These are phyloP conservation scores for Brachionus plicatilis DNA, from an alignment of 1,140 invertebrate genomes.

Conservation along the genomic window DNA sequence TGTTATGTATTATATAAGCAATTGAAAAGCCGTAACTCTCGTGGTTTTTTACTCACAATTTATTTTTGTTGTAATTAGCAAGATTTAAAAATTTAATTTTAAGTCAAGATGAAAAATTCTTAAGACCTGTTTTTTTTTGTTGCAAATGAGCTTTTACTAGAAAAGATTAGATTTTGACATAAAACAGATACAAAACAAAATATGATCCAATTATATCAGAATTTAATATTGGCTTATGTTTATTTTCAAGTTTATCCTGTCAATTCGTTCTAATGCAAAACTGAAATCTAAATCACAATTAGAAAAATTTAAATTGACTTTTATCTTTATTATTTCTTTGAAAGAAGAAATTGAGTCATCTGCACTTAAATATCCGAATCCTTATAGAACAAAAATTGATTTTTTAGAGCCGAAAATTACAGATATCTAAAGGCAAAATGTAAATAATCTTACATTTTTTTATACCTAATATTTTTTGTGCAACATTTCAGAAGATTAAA, in stretches of 20 bases:
- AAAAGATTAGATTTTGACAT: background rate
- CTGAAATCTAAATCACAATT: background rate
- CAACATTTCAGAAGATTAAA: background rate
- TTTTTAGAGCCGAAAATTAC: background rate
- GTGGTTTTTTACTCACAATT: background rate
- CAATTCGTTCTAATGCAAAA: background rate
- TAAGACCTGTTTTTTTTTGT: background rate
- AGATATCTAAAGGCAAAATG: too few relatives aligned
- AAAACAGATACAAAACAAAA: background rate
- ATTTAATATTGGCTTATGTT: background rate
- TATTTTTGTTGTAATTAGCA: background rate
- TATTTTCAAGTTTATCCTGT: background rate
- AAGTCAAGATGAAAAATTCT: background rate
- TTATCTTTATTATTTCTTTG: background rate
- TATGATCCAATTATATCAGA: background rate
- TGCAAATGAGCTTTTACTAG: background rate
- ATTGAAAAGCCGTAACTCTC: background rate
- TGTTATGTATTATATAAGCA: background rate
- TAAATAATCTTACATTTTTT: too few relatives aligned
- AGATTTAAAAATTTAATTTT: background rate
- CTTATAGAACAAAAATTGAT: background rate
- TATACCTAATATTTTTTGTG: background rate
- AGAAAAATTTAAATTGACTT: too few relatives aligned
- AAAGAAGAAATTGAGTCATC: background rate
- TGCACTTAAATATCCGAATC: background rate